Evolutionary conservation across 1,140 invertebrate genomes (phyloP).

Genomic region (Polypedilum pembai): DNA sequence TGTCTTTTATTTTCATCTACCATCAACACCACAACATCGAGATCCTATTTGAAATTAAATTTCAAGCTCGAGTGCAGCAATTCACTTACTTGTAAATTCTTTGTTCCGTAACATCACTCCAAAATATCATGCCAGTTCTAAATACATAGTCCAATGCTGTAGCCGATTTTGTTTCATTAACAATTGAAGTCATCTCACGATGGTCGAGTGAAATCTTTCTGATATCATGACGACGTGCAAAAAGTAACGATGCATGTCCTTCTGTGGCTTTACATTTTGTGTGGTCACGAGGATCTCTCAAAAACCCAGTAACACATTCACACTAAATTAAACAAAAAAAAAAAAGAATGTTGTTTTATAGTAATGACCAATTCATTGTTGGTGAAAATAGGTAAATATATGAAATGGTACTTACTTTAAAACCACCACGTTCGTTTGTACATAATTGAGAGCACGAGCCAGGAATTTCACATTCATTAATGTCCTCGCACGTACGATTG

Average conservation of each 20-base stretch:
- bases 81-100: conserved; percentile 74
- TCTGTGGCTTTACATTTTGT: conserved; percentile 81
- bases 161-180: conserved; percentile 78
- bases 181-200: conserved; percentile 81
- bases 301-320: conserved; percentile 79
- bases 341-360: neutral
- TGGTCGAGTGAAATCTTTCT: conserved; percentile 83
- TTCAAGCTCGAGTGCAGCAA: neutral
- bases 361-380: neutral
- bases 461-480: conserved; percentile 83
- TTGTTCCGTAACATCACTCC: conserved; percentile 85
- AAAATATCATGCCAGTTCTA: conserved; percentile 84
- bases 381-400: neutral
- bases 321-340: conserved; percentile 47
- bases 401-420: conserved; percentile 49
- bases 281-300: conserved; percentile 70
- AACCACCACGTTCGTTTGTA: conserved; percentile 81
- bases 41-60: conserved; percentile 28
- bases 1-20: neutral
- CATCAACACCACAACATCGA: no score
- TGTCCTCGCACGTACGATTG: conserved; percentile 75
- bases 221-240: conserved; percentile 78
- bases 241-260: conserved; percentile 75
- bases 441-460: conserved; percentile 91
- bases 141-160: conserved; percentile 86